Evolutionary conservation across 64 coral and sea anemone species (phyloP), one percentile per base, ranked within the genome.

Genomic region (Porites australiensis): DNA sequence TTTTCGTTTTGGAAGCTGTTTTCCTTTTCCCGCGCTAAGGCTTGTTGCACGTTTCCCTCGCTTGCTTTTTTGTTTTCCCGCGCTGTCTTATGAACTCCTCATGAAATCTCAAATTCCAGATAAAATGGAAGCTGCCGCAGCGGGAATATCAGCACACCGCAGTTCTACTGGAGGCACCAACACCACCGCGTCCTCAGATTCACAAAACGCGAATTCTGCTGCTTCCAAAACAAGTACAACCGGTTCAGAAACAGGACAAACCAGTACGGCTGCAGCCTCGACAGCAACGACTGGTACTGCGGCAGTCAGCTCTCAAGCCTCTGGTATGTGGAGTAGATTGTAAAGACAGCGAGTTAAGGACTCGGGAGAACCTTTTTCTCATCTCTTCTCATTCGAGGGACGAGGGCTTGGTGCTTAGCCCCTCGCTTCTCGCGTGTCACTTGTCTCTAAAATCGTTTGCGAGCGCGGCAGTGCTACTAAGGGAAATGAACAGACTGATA

Each of bases 101-200:
- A 57, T 57, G 54, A 57, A 57, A 12, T 4, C 7, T 69, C 22
- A 21, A 19, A 70, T 60, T 84, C n/a, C 66, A 98, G 97, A 94
- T 76, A 98, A 98, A 93, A 71, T 96, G 79, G 97, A 98, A 83
- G 94, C 96, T 13, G 94, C 88, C 19, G 93, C 93, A 58, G 90
- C 82, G 19, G 80, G 70, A 3, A 69, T 83, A n/a, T 66, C 87
- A 52, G 79, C 49, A 27, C 88, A 94, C 79, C 77, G 92, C 37
- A 67, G 77, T 13, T 89, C 77, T 10, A 89, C 92, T 8, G 58
- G 77, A 47, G 48, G 86, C 20, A 77, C 2, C 47, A 68, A 71
- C 20, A 75, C 55, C 6, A 82, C 58, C 43, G 68, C 50, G 27
- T 43, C 64, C 27, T 6, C 81, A 68, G 81, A 84, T 50, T 68